Evolutionary conservation across 2,888 invertebrate species (phyloP).

Genomic region (Mythimna pallens): DNA sequence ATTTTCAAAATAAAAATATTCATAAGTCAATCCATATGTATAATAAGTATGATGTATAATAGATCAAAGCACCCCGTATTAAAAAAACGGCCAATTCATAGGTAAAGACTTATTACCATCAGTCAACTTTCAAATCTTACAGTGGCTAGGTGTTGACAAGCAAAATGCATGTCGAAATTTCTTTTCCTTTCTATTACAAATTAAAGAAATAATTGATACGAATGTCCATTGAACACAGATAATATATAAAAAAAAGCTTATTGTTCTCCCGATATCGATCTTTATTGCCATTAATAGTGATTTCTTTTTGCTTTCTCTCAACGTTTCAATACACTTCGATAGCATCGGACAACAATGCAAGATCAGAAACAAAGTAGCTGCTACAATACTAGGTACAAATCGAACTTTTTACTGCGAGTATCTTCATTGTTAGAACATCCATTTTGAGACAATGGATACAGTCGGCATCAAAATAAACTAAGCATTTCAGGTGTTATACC

Average conservation of each 20-base stretch:
- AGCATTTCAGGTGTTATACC: not conserved
- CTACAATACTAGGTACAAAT: conserved; percentile 20
- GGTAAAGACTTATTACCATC: too few relatives aligned
- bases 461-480: not conserved
- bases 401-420: conserved; percentile 27
- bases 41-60: too few relatives aligned
- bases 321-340: conserved; percentile 56
- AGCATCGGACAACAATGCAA: conserved; percentile 44
- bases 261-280: conserved; percentile 57
- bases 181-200: conserved; percentile 12
- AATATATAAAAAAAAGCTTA: conserved; percentile 14
- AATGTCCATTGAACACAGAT: conserved; percentile 21
- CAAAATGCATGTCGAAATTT: not conserved
- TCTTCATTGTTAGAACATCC: conserved; percentile 56
- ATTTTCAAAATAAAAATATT: too few relatives aligned
- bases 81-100: too few relatives aligned
- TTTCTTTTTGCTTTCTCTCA: conserved; percentile 61
- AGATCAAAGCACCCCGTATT: too few relatives aligned
- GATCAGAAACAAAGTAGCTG: conserved; percentile 31
- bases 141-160: not conserved
- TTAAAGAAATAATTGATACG: conserved; percentile 30
- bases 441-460: conserved; percentile 56
- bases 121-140: not conserved
- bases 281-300: conserved; percentile 38
- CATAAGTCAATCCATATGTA: too few relatives aligned